These are phyloP conservation scores for Steinernema feltiae DNA, from an alignment of 1,140 invertebrate species.

Conservation along the genomic window DNA sequence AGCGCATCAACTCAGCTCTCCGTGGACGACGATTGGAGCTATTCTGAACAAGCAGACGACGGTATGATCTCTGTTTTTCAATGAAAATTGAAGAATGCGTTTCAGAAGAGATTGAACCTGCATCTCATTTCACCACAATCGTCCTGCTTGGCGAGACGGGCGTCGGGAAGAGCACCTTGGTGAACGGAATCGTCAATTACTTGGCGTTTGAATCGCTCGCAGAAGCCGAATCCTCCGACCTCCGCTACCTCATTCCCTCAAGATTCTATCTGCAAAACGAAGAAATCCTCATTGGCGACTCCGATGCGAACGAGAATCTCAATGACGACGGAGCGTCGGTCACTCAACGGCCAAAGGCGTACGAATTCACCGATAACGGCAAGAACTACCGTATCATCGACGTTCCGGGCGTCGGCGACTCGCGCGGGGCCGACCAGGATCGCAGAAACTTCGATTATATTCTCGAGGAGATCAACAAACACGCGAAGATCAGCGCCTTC, in stretches of 20 bases:
- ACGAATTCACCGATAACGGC: constrained; percentile 4
- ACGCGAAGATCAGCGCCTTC: constrained; percentile 37
- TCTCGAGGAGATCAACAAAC: constrained; percentile 14
- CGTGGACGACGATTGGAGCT: no score
- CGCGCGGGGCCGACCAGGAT: constrained; percentile 35
- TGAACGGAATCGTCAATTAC: constrained; percentile 5
- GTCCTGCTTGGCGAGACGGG: neutral
- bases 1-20: no score
- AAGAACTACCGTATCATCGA: constrained; percentile 31
- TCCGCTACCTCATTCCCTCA: neutral
- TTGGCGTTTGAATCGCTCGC: neutral
- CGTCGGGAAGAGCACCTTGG: neutral
- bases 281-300: neutral
- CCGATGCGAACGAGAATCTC: neutral
- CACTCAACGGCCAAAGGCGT: constrained; percentile 23
- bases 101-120: no score
- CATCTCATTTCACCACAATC: no score
- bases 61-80: no score
- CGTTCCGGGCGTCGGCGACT: constrained; percentile 41
- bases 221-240: neutral
- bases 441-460: constrained; percentile 36
- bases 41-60: no score
- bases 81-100: no score
- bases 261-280: neutral
- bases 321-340: constrained; percentile 3